These are phyloP conservation scores for Phalacrocorax brasilianus DNA, from an alignment of 2,113 vertebrate genomes.

Conservation along the genomic window DNA sequence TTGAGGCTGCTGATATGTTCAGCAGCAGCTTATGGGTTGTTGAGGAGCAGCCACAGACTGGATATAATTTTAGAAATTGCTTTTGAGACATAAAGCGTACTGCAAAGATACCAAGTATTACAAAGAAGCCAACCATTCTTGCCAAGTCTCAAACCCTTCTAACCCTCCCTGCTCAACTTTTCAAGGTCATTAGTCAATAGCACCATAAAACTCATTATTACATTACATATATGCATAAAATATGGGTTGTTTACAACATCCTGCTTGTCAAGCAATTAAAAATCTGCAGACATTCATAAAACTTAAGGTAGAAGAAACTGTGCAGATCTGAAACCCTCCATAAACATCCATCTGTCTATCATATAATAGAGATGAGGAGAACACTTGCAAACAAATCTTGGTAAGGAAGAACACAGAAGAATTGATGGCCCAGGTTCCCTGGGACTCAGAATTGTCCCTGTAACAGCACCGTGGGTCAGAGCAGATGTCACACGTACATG, in stretches of 20 bases:
- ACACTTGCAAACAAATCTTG: background rate
- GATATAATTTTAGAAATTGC: background rate
- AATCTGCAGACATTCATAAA: background rate
- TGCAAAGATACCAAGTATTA: background rate
- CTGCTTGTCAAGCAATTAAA: slow-evolving; percentile 16
- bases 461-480: background rate
- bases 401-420: background rate
- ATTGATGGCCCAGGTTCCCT: background rate
- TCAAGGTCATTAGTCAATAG: background rate
- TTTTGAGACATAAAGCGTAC: background rate
- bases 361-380: background rate
- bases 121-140: background rate
- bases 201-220: background rate
- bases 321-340: background rate
- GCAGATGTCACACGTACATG: fast-evolving
- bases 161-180: background rate
- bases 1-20: background rate
- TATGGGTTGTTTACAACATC: background rate
- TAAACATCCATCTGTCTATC: slow-evolving; percentile 3
- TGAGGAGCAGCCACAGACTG: background rate
- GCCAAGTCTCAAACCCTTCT: background rate
- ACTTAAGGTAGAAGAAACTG: background rate
- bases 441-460: background rate
- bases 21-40: background rate
- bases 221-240: background rate